Base-by-base conservation (phyloP, 2,113 vertebrate genomes). In the Antechinus stuartii region DNA sequence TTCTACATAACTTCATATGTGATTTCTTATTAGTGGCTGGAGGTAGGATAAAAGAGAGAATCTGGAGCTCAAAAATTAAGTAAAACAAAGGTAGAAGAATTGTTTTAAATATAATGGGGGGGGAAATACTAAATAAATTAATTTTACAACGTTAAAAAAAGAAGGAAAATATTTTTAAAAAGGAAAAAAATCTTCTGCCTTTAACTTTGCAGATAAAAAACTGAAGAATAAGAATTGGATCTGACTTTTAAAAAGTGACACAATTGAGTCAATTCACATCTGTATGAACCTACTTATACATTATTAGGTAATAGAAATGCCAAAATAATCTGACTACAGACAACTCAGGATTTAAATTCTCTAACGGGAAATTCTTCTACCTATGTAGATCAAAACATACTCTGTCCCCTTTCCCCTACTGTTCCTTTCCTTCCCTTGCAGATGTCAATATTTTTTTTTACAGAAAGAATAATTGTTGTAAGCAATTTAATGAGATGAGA, bases 151-250 rank as follows among this genome's bases (percentile, higher is more conserved):
- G 50, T 50, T 50, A 50, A 50, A 50, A 50, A 50, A 50, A 50
- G 50, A 9, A 9, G 50, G 47, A 47, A 47, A 47, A 50, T 50
- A 47, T 50, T 50, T 50, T 50, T 50, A 8, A 50, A 50, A 50
- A 50, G 4, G 8, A 50, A 50, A 50, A 50, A 50, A 50, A 50
- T 50, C 50, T 52, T 52, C 50, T 52, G 50, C 16, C 2, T 0
- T 52, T 96, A 94, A 47, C 84, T 92, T 93, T 55, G 89, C 54
- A 54, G 8, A 76, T 54, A 52, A 96, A 91, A 49, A 49, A 56
- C 26, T 92, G 92, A 6, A 57, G 35, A n/a, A 84, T 2, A 84
- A n/a, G 19, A 84, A 84, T 23, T 14, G 27, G 35, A 76, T n/a
- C 14, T 76, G 61, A 76, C 16, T 42, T 84, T 42, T 19, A 84